Base-by-base conservation (phyloP, 2,797 vertebrate genomes). In the Atherinosoma microstoma region DNA sequence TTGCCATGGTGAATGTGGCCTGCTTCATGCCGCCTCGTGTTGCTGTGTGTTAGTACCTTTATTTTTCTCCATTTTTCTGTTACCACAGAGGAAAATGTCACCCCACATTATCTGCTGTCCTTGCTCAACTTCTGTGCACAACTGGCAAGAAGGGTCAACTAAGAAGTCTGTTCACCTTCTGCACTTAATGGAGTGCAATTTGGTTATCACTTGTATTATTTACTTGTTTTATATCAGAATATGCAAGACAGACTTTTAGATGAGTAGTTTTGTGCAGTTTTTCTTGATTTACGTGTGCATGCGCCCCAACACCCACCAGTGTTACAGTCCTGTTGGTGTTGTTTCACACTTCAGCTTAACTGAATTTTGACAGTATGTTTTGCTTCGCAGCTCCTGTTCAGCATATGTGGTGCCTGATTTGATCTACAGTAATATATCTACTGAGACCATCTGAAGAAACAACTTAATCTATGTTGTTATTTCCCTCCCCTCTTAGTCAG, bases 1-100 rank as follows among this genome's bases (percentile, higher is more conserved):
- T 90, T 86, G 7, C 87, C 85, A 90, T 88, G 88, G 87, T 89
- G 89, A 92, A 79, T 40, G 69, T 81, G 79, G 56, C 78, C 62
- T 38, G 57, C 67, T 79, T 49, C 70, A 18, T 70, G 54, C 66
- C 76, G 57, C 35, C 38, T 59, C 69, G 66, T 76, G 79, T 88
- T 90, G 87, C 84, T 84, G 87, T 76, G 86, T 84, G 70, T 83
- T 85, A 70, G 71, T 69, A 22, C 20, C 59, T 85, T 67, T 38
- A 32, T 69, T 54, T 70, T 53, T 57, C 58, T 64, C 66, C 57
- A 57, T 83, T 75, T 84, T 64, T 78, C 71, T 71, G 67, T 76
- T 74, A 74, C 78, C 69, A 70, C 73, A 68, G 75, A 64, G 67
- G 69, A 34, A 84, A 67, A 72, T 35, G 65, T 84, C 77, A 81